Evolutionary conservation across 2,797 vertebrate genomes (phyloP).

Genomic region (Semaprochilodus insignis): DNA sequence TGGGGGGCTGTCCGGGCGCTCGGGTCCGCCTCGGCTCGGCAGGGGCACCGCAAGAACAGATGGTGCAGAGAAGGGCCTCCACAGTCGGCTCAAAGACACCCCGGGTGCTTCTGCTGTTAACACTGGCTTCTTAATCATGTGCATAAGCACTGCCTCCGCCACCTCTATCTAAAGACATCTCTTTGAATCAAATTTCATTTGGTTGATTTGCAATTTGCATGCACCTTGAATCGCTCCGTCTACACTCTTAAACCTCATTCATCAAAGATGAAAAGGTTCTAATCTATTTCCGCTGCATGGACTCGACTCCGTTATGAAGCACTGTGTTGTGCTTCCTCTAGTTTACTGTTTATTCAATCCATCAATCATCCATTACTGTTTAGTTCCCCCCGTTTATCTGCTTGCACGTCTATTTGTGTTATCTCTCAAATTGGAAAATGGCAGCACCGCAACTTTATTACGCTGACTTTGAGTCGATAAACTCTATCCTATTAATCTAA

Average conservation of each 20-base stretch:
- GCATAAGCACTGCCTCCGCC: slow-evolving; percentile 51
- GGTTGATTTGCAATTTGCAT: slow-evolving; percentile 33
- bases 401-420: neutral
- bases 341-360: slow-evolving; percentile 29
- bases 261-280: slow-evolving; percentile 33
- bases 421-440: neutral
- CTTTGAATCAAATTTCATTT: slow-evolving; percentile 42
- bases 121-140: slow-evolving; percentile 65
- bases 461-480: slow-evolving; percentile 35
- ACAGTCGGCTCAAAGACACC: slow-evolving; percentile 46
- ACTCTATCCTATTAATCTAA: slow-evolving; percentile 46
- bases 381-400: neutral
- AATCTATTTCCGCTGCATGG: slow-evolving; percentile 13
- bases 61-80: slow-evolving; percentile 66
- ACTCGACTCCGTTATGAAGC: slow-evolving; percentile 5
- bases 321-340: neutral
- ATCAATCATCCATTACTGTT: slow-evolving; percentile 24
- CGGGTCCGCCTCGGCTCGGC: slow-evolving; percentile 29
- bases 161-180: slow-evolving; percentile 23
- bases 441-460: neutral
- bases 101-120: slow-evolving; percentile 57
- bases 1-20: slow-evolving; percentile 36
- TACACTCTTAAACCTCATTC: slow-evolving; percentile 22
- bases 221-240: slow-evolving; percentile 3
- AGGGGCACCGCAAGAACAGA: slow-evolving; percentile 68